Percentiles rank a stretch among this genome's conserved stretches.
These are phyloP conservation scores for Branchinecta lynchi DNA, from an alignment of 1,140 invertebrate genomes.

Conservation along the genomic window DNA sequence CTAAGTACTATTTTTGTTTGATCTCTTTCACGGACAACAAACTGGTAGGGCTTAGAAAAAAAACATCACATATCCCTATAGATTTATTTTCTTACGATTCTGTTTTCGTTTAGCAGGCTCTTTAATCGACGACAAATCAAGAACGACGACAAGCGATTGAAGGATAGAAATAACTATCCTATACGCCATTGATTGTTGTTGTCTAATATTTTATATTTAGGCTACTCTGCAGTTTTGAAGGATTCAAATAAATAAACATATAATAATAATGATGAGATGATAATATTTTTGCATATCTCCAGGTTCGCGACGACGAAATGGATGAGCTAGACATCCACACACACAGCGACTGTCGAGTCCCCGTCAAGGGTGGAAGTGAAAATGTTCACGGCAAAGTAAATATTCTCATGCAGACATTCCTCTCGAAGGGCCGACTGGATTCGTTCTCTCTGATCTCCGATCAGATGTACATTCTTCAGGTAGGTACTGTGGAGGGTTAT, in stretches of 20 bases:
- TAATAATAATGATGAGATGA: too few relatives aligned
- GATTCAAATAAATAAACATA: neutral
- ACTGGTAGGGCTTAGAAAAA: too few relatives aligned
- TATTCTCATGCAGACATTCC: constrained; percentile 81
- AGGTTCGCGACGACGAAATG: constrained; percentile 88
- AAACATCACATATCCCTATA: too few relatives aligned
- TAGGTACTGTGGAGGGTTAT: constrained; percentile 34
- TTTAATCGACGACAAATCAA: neutral
- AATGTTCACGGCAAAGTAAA: constrained; percentile 93
- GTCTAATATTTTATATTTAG: constrained; percentile 18
- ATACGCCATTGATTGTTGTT: constrained; percentile 14
- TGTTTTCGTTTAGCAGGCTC: too few relatives aligned
- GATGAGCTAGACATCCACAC: constrained; percentile 66
- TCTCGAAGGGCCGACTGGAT: constrained; percentile 60
- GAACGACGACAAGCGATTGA: neutral
- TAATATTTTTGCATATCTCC: constrained; percentile 21
- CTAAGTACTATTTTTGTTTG: too few relatives aligned
- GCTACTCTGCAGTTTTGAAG: too few relatives aligned
- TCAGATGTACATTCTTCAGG: constrained; percentile 78
- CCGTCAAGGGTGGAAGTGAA: constrained; percentile 61
- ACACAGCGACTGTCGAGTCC: constrained; percentile 52
- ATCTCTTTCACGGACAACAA: too few relatives aligned
- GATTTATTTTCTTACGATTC: too few relatives aligned
- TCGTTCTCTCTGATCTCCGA: constrained; percentile 84
- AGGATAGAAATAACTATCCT: constrained; percentile 15